Conservation (phyloP, 2,888 invertebrate species). For the Pyrocoelia pectoralis region DNA sequence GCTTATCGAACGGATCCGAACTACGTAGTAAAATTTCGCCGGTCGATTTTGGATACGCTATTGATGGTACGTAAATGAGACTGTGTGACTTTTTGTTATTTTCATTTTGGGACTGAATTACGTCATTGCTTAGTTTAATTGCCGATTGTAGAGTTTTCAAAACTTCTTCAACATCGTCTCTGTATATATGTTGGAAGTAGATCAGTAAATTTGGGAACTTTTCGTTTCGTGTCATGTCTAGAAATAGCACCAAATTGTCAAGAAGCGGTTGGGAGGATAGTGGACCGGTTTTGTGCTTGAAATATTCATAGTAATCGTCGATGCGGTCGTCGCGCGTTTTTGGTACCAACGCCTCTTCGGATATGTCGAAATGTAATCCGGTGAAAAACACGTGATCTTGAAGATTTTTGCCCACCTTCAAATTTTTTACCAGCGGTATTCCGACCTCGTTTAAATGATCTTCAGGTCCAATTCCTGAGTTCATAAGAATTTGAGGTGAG, state of each 20-base stretch:
- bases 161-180: conserved; percentile 51
- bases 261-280: conserved; percentile 56
- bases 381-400: conserved; percentile 55
- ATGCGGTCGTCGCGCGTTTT: conserved; percentile 17
- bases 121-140: conserved; percentile 42
- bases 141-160: conserved; percentile 25
- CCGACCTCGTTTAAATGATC: conserved; percentile 53
- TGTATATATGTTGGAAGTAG: conserved; percentile 44
- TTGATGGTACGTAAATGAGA: conserved; percentile 26
- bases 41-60: conserved; percentile 5
- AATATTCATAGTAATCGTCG: conserved; percentile 59
- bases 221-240: conserved; percentile 58
- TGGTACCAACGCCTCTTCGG: conserved; percentile 24
- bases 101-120: conserved; percentile 44
- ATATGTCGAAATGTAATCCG: conserved; percentile 33
- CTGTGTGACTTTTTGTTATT: conserved; percentile 46
- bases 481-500: conserved; percentile 67
- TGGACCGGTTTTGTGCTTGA: conserved; percentile 62
- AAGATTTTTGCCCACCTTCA: conserved; percentile 54
- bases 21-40: conserved; percentile 12
- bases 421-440: conserved; percentile 45
- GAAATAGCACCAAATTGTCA: conserved; percentile 61
- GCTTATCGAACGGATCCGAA: conserved; percentile 49
- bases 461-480: conserved; percentile 66
- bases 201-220: conserved; percentile 52